Evolutionary conservation across 2,888 invertebrate genomes (phyloP), one percentile per base, ranked within the genome.

Genomic region (Scrobipalpa costella): DNA sequence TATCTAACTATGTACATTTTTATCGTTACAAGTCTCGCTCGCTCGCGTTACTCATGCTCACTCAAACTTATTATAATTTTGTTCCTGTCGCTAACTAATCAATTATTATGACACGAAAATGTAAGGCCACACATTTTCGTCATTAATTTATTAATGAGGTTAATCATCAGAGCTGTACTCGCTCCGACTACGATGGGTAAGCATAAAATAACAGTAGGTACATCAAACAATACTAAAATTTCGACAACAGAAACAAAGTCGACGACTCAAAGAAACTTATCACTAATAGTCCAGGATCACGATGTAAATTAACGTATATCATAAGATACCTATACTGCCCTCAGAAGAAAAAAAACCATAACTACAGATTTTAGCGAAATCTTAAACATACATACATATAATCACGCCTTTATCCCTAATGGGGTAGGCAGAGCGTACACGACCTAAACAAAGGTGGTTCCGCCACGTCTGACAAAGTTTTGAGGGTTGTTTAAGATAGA

Each of bases 41-140:
- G 47, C 40, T 17, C 61, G 50, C 61, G 44, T 49, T 62, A 61
- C 61, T 50, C 57, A 63, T 57, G 40, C 38, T 59, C 50, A 40
- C 19, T 61, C 27, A 52, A 61, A 57, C 33, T 63, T 44, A 44
- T 64, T 59, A 65, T 50, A 71, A 72, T 79, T 72, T 79, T 77
- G 76, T 76, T 78, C 77, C 74, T 70, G 73, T 72, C 69, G 66
- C 66, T 66, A 61, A 66, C 72, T 77, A 73, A 74, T 79, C 77
- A 73, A 73, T 52, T 44, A 70, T 70, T 65, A 70, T 67, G 64
- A 71, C 76, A 71, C 72, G 72, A 80, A 81, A 83, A 80, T 68
- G 81, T 86, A 88, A 88, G 87, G 88, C 87, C 84, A 83, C 86
- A 55, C 55, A 55, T 55, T 55, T 55, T 55, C 55, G 55, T 34